Evolutionary conservation across 1,140 invertebrate genomes (phyloP), one percentile per base, ranked within the genome.

Genomic region (Paralvinella palmiformis): DNA sequence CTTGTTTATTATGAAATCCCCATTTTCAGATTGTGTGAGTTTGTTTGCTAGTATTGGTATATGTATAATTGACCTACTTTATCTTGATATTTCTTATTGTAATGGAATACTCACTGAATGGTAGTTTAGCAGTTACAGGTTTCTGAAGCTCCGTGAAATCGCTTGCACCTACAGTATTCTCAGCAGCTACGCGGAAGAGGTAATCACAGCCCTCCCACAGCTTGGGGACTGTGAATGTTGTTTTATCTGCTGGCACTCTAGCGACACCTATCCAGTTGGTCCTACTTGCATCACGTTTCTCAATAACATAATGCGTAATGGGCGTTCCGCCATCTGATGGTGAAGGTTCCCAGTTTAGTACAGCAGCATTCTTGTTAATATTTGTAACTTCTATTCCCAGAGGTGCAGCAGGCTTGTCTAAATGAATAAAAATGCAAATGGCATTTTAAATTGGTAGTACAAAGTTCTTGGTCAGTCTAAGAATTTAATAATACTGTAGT

Each of bases 181-280:
- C 91, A 35, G 95, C 95, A 52, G 66, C 89, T 6, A 98, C 87
- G 64, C 95, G 86, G 86, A 98, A 98, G 73, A 91, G 87, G 74
- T 96, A 98, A 77, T 97, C 92, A 69, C 93, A 89, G 2, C 92
- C 91, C 83, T 98, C 94, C 59, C 87, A 91, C 10, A 98, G 83
- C 68, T 91, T 89, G 1, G 90, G 88, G n/a, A 97, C 88, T 73
- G 87, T 89, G 72, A 90, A 60, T 20, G 33, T 24, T 24, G 35
- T 37, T 41, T 60, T 60, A 36, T 66, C 48, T 1, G 64, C 48
- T 22, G 32, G 27, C 15, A 56, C 56, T 5, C 27, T 33, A 35
- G 29, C 41, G 33, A 55, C 44, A 20, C 50, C 59, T 6, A 66
- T 62, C 64, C 64, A 66, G 59, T 62, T 66, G 41, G 53, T 62